phyloP scores from a whole-genome alignment of 2,113 vertebrate species.

The Phalacrocorax pelagicus region DNA sequence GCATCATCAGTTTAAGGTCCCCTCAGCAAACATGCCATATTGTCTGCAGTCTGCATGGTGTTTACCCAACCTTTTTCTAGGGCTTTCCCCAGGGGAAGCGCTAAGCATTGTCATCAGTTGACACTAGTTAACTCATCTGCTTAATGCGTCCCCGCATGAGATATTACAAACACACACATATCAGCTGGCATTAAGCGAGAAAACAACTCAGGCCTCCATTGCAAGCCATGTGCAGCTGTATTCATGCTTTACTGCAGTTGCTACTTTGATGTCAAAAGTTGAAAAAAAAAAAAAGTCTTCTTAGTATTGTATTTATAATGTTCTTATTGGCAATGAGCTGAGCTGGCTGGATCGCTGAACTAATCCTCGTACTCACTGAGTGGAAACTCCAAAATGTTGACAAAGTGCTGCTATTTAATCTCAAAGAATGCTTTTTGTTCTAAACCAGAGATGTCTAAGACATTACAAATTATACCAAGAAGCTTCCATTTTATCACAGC shows the following conservation, averaged over 20 bases:
- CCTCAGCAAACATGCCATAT: constrained; percentile 30
- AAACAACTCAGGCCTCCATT: neutral
- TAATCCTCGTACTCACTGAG: constrained; percentile 7
- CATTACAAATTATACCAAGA: neutral
- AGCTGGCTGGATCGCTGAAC: constrained; percentile 12
- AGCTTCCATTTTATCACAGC: neutral
- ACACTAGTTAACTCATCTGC: constrained; percentile 28
- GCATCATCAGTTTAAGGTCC: neutral
- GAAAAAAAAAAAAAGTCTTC: neutral
- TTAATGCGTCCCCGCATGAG: constrained; percentile 16
- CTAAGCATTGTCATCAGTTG: constrained; percentile 21
- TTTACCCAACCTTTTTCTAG: constrained; percentile 7
- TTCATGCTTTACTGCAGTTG: neutral
- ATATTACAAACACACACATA: neutral
- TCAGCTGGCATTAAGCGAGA: neutral
- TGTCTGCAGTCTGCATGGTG: neutral
- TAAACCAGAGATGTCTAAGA: neutral
- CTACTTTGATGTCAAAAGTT: constrained; percentile 45
- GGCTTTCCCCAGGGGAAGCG: constrained; percentile 13
- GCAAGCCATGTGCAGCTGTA: neutral
- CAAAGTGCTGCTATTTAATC: constrained; percentile 38
- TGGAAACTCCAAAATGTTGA: constrained; percentile 44
- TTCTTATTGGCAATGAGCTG: constrained; percentile 26
- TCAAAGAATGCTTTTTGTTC: constrained; percentile 50
- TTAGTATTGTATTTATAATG: neutral